Percentiles rank a stretch among this genome's conserved stretches.
These are phyloP conservation scores for Psittacus erithacus DNA, from an alignment of 2,113 vertebrate species.

Conservation along the genomic window DNA sequence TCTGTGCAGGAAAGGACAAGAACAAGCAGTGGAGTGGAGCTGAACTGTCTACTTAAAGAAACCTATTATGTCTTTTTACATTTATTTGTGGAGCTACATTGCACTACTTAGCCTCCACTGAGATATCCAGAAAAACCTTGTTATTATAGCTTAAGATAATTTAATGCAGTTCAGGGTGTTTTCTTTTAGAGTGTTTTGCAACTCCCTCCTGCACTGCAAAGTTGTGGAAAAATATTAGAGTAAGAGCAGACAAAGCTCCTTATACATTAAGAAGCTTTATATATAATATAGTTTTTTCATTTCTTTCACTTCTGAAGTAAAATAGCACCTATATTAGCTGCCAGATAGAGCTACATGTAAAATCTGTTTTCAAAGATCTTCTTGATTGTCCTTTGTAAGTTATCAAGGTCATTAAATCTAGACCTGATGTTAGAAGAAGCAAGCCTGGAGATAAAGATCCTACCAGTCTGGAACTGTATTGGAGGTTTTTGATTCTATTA, in stretches of 20 bases:
- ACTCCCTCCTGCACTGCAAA: not conserved
- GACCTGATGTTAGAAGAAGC: slow-evolving; percentile 37
- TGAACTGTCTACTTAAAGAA: not conserved
- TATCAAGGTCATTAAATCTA: slow-evolving; percentile 14
- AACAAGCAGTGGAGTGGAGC: not conserved
- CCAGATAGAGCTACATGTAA: not conserved
- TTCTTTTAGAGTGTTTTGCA: not conserved
- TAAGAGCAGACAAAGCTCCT: not conserved
- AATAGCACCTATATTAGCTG: not conserved
- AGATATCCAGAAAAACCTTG: not conserved
- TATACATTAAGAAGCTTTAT: not conserved
- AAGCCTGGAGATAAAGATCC: slow-evolving; percentile 47
- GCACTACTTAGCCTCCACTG: not conserved
- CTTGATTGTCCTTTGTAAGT: not conserved
- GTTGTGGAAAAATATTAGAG: not conserved
- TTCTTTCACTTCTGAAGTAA: not conserved
- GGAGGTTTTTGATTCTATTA: slow-evolving; percentile 66
- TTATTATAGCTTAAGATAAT: not conserved
- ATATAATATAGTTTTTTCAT: not conserved
- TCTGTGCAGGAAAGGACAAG: not conserved
- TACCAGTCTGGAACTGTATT: slow-evolving; percentile 60
- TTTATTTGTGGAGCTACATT: not conserved
- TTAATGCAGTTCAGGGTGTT: not conserved
- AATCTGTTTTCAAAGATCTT: slow-evolving; percentile 21
- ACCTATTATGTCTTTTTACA: not conserved